Conservation (phyloP, 1,140 invertebrate genomes). For the Neoseiulus cucumeris region DNA sequence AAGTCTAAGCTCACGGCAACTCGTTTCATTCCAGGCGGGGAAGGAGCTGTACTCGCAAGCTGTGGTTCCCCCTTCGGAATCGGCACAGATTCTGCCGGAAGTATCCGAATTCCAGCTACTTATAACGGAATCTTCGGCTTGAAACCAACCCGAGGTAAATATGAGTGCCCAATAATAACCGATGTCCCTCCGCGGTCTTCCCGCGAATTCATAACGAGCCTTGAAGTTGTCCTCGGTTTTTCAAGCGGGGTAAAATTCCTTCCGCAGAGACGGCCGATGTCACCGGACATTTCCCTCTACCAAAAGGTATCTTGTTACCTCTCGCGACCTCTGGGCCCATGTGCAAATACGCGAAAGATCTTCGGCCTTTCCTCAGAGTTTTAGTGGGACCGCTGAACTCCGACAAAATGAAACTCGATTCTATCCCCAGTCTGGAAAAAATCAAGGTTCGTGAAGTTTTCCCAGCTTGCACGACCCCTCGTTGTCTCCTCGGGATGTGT, state of each 20-base stretch:
- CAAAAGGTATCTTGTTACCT: conserved; percentile 41
- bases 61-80: conserved; percentile 61
- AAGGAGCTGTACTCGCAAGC: conserved; percentile 40
- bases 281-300: conserved; percentile 45
- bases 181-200: no score
- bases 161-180: background rate
- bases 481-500: no score
- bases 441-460: background rate
- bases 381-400: conserved; percentile 37
- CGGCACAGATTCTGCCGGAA: conserved; percentile 84
- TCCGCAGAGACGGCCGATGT: conserved; percentile 47
- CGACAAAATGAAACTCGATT: background rate
- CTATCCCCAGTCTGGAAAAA: background rate
- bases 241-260: background rate
- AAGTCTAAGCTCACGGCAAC: no score
- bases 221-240: no score
- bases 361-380: conserved; percentile 51
- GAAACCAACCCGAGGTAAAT: conserved; percentile 51
- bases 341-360: conserved; percentile 63
- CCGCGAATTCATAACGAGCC: no score
- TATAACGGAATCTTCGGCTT: conserved; percentile 90
- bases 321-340: conserved; percentile 68
- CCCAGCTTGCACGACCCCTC: no score
- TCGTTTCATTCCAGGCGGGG: conserved; percentile 13
- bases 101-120: conserved; percentile 76